Percentiles rank a stretch among this genome's conserved stretches.
Evolutionary conservation across 2,888 invertebrate genomes (phyloP).

Genomic region (Pimpla rufipes): DNA sequence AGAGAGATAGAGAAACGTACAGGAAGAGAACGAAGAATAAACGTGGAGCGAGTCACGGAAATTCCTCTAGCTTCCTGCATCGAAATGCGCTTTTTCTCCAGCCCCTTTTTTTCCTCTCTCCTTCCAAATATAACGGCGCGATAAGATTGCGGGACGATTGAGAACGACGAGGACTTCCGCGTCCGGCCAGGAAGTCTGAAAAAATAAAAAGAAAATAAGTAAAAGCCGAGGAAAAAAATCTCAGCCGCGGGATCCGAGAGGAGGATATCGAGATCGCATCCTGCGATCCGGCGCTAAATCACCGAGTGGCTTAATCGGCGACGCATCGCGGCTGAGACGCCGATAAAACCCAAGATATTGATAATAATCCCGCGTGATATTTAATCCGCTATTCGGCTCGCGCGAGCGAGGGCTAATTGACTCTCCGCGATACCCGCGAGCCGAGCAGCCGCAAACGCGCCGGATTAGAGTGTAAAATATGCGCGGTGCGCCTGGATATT

Average conservation of each 20-base stretch:
- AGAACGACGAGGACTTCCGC: constrained; percentile 38
- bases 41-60: background rate
- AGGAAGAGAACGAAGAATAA: background rate
- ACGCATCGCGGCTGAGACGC: constrained; percentile 33
- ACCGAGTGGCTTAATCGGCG: constrained; percentile 48
- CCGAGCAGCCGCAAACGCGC: no score
- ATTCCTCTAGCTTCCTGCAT: constrained; percentile 21
- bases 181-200: constrained; percentile 42
- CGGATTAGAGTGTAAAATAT: constrained; percentile 37
- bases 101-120: no score
- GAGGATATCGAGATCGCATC: constrained; percentile 42
- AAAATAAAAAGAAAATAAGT: constrained; percentile 15
- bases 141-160: constrained; percentile 32
- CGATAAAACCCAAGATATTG: constrained; percentile 28
- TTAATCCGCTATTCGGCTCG: constrained; percentile 32
- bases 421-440: constrained; percentile 22
- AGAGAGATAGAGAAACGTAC: no score
- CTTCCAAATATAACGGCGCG: constrained; percentile 10
- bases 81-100: no score
- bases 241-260: constrained; percentile 14
- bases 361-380: constrained; percentile 60
- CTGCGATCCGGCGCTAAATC: constrained; percentile 47
- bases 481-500: background rate
- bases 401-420: constrained; percentile 8
- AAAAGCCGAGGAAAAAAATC: no score